phyloP scores from a whole-genome alignment of 2,113 vertebrate species.

The Lycocorax pyrrhopterus region DNA sequence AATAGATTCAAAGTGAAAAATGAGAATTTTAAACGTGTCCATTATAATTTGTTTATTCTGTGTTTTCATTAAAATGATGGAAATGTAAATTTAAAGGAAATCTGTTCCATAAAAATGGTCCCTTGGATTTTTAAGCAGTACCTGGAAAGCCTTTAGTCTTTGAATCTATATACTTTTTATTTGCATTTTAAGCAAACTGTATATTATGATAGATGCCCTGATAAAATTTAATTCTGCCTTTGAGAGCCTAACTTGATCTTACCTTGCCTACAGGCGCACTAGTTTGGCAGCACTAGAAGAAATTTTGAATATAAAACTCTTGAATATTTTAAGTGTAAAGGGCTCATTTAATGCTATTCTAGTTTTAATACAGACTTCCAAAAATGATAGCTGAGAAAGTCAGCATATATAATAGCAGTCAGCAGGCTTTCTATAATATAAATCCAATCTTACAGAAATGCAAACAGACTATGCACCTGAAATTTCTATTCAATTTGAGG shows the following conservation, averaged over 20 bases:
- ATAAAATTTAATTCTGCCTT: constrained; percentile 81
- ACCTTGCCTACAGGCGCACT: constrained; percentile 75
- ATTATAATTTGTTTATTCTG: constrained; percentile 67
- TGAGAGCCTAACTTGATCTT: constrained; percentile 79
- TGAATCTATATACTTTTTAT: constrained; percentile 70
- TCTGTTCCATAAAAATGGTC: constrained; percentile 55
- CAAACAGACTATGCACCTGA: constrained; percentile 51
- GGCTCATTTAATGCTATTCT: constrained; percentile 71
- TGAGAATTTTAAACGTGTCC: constrained; percentile 47
- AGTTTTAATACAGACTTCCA: constrained; percentile 65
- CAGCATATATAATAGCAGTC: constrained; percentile 34
- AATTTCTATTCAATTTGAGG: constrained; percentile 47
- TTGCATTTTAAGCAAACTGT: constrained; percentile 78
- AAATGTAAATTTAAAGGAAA: constrained; percentile 70
- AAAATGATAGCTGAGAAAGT: constrained; percentile 43
- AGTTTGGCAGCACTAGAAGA: constrained; percentile 74
- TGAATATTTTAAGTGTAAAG: constrained; percentile 79
- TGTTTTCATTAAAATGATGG: constrained; percentile 72
- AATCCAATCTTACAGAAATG: constrained; percentile 40
- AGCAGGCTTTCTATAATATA: constrained; percentile 54
- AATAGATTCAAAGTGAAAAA: constrained; percentile 52
- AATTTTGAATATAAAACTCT: constrained; percentile 77
- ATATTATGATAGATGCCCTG: constrained; percentile 76
- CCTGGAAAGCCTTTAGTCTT: constrained; percentile 66
- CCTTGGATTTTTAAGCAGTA: constrained; percentile 65